Evolutionary conservation across 2,888 invertebrate genomes (phyloP).

Genomic region (Amblyjoppa fuscipennis): DNA sequence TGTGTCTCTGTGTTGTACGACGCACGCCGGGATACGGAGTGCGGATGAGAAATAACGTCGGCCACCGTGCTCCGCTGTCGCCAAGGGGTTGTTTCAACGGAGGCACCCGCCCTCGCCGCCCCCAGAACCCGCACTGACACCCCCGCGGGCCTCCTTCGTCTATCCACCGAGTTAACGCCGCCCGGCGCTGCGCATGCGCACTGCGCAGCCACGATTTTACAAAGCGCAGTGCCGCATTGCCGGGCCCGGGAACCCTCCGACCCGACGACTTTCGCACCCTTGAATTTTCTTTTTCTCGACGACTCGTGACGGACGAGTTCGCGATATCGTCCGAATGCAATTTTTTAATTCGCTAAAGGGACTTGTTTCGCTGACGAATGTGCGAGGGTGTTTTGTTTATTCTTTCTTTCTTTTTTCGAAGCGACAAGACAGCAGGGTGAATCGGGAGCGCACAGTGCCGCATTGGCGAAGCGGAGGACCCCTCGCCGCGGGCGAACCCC

Average conservation of each 20-base stretch:
- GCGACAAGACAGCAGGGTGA: background rate
- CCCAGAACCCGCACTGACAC: slow-evolving; percentile 84
- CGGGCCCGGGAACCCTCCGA: background rate
- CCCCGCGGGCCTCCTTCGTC: slow-evolving; percentile 77
- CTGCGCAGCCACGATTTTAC: background rate
- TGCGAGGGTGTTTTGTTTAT: background rate
- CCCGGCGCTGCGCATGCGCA: slow-evolving; percentile 58
- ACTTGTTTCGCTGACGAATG: background rate
- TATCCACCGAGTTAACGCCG: slow-evolving; percentile 69
- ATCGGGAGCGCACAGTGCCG: slow-evolving; percentile 33
- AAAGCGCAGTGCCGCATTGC: background rate
- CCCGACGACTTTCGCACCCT: background rate
- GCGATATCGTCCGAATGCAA: background rate
- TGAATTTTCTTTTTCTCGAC: background rate
- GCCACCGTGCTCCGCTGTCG: slow-evolving; percentile 76
- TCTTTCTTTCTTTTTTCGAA: background rate
- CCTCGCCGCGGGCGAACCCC: background rate
- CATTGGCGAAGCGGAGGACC: slow-evolving; percentile 24
- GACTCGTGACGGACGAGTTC: no score
- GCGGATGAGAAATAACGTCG: slow-evolving; percentile 65
- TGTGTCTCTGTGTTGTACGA: slow-evolving; percentile 33
- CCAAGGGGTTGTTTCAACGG: slow-evolving; percentile 82
- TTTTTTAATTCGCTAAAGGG: background rate
- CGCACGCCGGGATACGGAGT: slow-evolving; percentile 63
- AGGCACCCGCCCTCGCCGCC: slow-evolving; percentile 84